Conservation (phyloP, 2,888 invertebrate genomes). For the Folsomia candida region DNA sequence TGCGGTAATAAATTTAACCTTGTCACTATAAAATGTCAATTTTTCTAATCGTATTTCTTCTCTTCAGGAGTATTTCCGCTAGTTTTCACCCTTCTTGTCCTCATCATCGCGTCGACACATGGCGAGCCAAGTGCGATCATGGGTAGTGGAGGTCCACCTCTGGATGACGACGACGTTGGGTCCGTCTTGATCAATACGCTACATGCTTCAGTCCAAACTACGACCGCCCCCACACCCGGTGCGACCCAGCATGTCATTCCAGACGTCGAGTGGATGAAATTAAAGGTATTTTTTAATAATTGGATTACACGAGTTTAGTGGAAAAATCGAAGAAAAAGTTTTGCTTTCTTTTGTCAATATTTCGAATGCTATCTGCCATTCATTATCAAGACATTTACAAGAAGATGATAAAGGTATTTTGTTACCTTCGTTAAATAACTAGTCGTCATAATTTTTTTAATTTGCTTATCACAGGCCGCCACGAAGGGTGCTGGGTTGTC, state of each 20-base stretch:
- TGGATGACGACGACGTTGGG: neutral
- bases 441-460: no score
- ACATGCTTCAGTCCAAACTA: neutral
- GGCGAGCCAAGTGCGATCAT: neutral
- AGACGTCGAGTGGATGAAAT: neutral
- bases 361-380: no score
- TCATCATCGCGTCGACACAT: neutral
- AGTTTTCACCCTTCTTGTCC: neutral
- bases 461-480: no score
- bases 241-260: neutral
- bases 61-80: no score
- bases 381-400: no score
- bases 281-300: no score
- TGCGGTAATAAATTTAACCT: no score
- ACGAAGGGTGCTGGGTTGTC: constrained; percentile 9
- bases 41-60: neutral
- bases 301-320: no score
- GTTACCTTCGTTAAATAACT: no score
- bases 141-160: neutral
- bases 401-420: no score
- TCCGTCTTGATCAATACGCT: neutral
- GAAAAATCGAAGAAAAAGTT: no score
- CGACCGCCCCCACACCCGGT: neutral
- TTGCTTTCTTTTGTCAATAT: no score
- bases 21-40: neutral